Percentiles rank a stretch among this genome's conserved stretches.
phyloP scores from a whole-genome alignment of 2,113 vertebrate genomes.

The Atractosteus spatula region DNA sequence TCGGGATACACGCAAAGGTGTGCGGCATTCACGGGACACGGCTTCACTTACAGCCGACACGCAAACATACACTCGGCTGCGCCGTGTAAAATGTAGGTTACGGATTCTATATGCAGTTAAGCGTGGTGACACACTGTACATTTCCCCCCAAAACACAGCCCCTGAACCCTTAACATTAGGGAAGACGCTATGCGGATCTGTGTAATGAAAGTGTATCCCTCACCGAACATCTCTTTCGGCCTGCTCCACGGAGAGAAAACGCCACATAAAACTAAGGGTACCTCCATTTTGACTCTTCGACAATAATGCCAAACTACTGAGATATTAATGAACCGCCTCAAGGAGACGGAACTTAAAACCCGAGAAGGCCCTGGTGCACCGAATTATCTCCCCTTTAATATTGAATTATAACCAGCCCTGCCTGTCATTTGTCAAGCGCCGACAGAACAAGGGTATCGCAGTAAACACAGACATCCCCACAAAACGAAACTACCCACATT shows the following conservation, averaged over 20 bases:
- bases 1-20: too few relatives aligned
- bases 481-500: too few relatives aligned
- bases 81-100: too few relatives aligned
- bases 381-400: neutral
- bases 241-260: neutral
- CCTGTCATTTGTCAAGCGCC: slow-evolving; percentile 20
- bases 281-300: neutral
- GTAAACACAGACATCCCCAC: neutral
- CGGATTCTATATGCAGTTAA: too few relatives aligned
- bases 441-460: neutral
- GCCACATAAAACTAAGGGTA: neutral
- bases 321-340: slow-evolving; percentile 19
- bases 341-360: slow-evolving; percentile 15
- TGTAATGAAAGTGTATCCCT: too few relatives aligned
- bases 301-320: slow-evolving; percentile 14
- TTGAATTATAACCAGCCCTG: slow-evolving; percentile 23
- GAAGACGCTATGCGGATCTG: too few relatives aligned
- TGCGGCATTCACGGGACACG: too few relatives aligned
- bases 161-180: too few relatives aligned
- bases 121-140: too few relatives aligned
- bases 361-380: slow-evolving; percentile 7
- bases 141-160: too few relatives aligned
- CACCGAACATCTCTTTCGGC: neutral
- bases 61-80: too few relatives aligned
- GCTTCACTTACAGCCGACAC: too few relatives aligned